Evolutionary conservation across 1,140 invertebrate genomes (phyloP), one percentile per base, ranked within the genome.

Genomic region (Chironomus tepperi): DNA sequence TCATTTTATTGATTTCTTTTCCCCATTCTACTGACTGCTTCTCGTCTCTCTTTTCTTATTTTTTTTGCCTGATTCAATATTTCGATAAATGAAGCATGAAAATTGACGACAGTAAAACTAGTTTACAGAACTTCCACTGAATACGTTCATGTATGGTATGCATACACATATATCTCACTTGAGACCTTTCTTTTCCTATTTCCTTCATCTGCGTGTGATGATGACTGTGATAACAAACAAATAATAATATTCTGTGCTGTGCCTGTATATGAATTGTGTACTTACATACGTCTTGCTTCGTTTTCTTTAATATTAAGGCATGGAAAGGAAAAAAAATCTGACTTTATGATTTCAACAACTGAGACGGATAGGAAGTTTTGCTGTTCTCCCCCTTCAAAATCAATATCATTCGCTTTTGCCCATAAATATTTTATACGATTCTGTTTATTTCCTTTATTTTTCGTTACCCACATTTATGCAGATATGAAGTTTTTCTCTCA

Each of bases 361-460:
- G 12, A 5, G 12, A 15, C 47, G 12, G 12, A 57, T 5, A n/a
- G n/a, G 12, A 57, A 57, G n/a, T 57, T 57, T 57, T n/a, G 15
- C 43, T 47, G 9, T 47, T 47, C 15, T 57, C 47, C 3, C 12
- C 47, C 47, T n/a, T n/a, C 47, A 57, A 57, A 57, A 57, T 57
- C 47, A 57, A 57, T 57, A 57, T 57, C 47, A 57, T 57, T 34
- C 12, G 47, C 10, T 12, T 57, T 12, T 57, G 47, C 47, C 47
- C 47, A 57, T 57, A 57, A 57, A 57, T 57, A 57, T 57, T 57
- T 57, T 57, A 57, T 57, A 57, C 47, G 47, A 57, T 57, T 57
- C 47, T 57, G 47, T 57, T 57, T 57, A 57, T 57, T 57, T 57
- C 47, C 47, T 57, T 57, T 57, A n/a, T 57, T 57, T 15, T n/a